A percentile compares a stretch with the other conserved stretches of the same genome.
These are phyloP conservation scores for Stictocephala bisonia DNA, from an alignment of 2,888 invertebrate species.

Conservation along the genomic window DNA sequence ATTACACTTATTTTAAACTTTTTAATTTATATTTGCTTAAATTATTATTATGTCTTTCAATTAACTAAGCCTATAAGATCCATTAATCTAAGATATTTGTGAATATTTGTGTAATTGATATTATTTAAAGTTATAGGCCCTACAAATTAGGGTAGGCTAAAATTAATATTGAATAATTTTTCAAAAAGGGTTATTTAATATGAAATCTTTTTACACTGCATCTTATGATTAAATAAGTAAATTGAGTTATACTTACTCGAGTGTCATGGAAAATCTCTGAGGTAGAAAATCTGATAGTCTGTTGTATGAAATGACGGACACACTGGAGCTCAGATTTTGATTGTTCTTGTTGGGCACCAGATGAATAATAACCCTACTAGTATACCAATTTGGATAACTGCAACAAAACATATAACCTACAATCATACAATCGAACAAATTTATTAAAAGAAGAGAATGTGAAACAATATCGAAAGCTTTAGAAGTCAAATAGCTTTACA, in stretches of 20 bases:
- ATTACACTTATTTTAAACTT: too few relatives aligned
- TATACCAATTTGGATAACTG: slow-evolving; percentile 66
- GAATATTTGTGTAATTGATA: too few relatives aligned
- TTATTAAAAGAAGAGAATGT: too few relatives aligned
- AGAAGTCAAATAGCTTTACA: too few relatives aligned
- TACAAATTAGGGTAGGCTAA: background rate
- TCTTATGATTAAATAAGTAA: background rate
- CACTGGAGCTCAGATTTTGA: slow-evolving; percentile 58
- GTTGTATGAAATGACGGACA: slow-evolving; percentile 71
- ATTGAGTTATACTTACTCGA: slow-evolving; percentile 48
- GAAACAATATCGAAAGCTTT: too few relatives aligned
- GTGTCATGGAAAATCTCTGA: slow-evolving; percentile 50
- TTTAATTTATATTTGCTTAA: too few relatives aligned
- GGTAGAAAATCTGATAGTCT: slow-evolving; percentile 74
- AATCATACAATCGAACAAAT: too few relatives aligned
- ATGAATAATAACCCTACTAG: slow-evolving; percentile 64
- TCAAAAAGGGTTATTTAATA: background rate
- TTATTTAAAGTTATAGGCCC: too few relatives aligned
- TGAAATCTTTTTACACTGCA: background rate
- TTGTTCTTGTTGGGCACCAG: slow-evolving; percentile 57
- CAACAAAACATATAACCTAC: too few relatives aligned
- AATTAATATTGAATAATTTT: background rate
- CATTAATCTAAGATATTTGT: too few relatives aligned
- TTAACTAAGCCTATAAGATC: too few relatives aligned
- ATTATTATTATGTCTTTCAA: too few relatives aligned